Evolutionary conservation across 1,140 invertebrate genomes (phyloP), one percentile per base, ranked within the genome.

Genomic region (Sitophilus oryzae): DNA sequence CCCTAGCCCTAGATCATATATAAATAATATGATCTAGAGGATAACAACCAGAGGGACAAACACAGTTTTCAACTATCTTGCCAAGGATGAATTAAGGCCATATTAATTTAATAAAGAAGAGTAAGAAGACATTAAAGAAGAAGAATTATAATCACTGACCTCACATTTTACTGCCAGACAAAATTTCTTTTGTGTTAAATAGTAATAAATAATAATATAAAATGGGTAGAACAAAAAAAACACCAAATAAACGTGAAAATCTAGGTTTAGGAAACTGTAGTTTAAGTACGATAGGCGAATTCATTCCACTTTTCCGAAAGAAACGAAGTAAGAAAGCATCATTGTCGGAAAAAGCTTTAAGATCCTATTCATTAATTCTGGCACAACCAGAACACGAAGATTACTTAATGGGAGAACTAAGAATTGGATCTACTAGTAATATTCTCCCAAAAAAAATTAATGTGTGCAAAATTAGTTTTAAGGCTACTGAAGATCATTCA

Each of bases 201-300:
- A 6, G 25, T 30, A 30, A 30, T 30, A 30, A 30, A 6, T 30
- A 6, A 30, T 42, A 42, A 2, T 6, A 45, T 18, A 35, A 34
- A 34, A 46, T 46, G 44, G 44, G 44, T 35, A 46, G 44, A 46
- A 35, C 23, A 8, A 46, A 46, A 25, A 46, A 46, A 1, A 35
- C 8, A 9, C 44, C 44, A 3, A 16, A 19, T 1, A 46, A 46
- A 46, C 14, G 18, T 1, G 44, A 35, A 9, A 3, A 15, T 9
- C 5, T n/a, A 4, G n/a, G 10, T 2, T 11, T 22, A 5, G 21
- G 42, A 2, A 23, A 44, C 15, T 44, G 42, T 44, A 35, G 25
- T 35, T 15, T 46, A 35, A 46, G 44, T 35, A 46, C 44, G 10
- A 35, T 46, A 3, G 44, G 44, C 19, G 44, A 46, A 46, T 46